A percentile compares a stretch with the other conserved stretches of the same genome.
These are phyloP conservation scores for Circaetus cinerascens DNA, from an alignment of 2,113 vertebrate species.

Conservation along the genomic window DNA sequence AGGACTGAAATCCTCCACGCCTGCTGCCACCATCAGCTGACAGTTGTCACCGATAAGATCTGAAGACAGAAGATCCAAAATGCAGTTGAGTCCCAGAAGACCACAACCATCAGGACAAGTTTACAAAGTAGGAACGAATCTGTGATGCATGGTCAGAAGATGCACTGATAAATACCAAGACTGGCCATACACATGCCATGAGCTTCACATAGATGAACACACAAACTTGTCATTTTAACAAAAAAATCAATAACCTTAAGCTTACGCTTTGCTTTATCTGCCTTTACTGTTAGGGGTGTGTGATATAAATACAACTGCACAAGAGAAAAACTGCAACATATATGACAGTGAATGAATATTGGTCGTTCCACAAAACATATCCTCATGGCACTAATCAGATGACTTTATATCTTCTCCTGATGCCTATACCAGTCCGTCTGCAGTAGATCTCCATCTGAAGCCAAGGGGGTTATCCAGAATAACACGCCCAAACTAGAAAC, in stretches of 20 bases:
- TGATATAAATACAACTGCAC: neutral
- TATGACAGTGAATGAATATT: neutral
- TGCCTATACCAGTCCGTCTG: neutral
- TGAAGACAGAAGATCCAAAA: neutral
- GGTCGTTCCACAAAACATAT: neutral
- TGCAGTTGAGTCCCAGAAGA: neutral
- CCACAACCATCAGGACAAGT: neutral
- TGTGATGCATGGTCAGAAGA: fast-evolving
- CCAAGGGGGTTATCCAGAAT: neutral
- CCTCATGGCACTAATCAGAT: neutral
- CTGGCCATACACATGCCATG: neutral
- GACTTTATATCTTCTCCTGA: neutral
- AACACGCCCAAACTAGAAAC: neutral
- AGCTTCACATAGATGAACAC: neutral
- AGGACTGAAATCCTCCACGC: neutral
- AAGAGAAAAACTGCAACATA: neutral
- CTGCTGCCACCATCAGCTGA: neutral
- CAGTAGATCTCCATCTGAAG: neutral
- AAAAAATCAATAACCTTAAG: neutral
- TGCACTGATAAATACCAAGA: neutral
- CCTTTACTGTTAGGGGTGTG: neutral
- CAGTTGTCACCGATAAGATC: neutral
- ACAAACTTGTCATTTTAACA: neutral
- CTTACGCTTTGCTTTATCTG: neutral
- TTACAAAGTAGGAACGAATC: neutral